These are phyloP conservation scores for Diuraphis noxia DNA, from an alignment of 1,140 invertebrate genomes.

Conservation along the genomic window DNA sequence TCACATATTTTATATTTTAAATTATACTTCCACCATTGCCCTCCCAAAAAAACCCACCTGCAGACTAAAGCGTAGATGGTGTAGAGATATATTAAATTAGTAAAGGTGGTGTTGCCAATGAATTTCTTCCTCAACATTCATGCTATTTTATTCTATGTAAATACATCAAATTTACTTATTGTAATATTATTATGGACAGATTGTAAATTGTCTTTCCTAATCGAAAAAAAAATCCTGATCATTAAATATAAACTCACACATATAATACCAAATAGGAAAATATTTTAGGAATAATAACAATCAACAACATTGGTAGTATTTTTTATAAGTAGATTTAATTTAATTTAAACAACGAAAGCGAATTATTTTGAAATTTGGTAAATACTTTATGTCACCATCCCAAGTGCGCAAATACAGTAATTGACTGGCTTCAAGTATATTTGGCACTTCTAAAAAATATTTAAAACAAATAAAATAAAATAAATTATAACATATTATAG, in stretches of 20 bases:
- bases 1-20: no score
- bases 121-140: no score
- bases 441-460: slow-evolving; percentile 45
- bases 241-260: not conserved
- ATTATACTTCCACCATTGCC: no score
- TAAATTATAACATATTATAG: not conserved
- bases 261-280: not conserved
- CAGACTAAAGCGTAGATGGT: no score
- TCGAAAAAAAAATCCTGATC: no score
- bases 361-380: slow-evolving; percentile 48
- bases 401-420: slow-evolving; percentile 40
- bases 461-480: not conserved
- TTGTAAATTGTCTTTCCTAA: no score
- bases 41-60: no score
- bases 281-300: not conserved
- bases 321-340: not conserved
- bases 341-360: not conserved
- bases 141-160: no score
- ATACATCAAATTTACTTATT: no score
- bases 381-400: slow-evolving; percentile 40
- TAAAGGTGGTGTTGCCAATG: no score
- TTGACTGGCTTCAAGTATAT: slow-evolving; percentile 20
- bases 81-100: no score
- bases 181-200: no score
- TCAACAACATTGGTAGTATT: not conserved